These are phyloP conservation scores for Tetragonisca angustula DNA, from an alignment of 2,888 invertebrate species.

Conservation along the genomic window DNA sequence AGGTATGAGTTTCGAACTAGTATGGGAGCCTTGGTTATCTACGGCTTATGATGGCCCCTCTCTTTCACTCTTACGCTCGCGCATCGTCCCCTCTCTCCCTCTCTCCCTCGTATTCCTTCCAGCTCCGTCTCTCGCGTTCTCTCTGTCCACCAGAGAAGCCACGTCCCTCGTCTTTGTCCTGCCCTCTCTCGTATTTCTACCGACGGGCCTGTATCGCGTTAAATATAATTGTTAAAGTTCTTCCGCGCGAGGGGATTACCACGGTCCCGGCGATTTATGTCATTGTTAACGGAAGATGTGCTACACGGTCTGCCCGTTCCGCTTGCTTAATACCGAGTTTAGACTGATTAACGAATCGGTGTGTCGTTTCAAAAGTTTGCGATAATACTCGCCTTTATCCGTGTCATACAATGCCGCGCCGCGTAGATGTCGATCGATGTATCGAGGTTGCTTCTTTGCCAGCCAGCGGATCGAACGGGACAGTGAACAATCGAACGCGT, in stretches of 20 bases:
- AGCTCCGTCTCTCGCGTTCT: not conserved
- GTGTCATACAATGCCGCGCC: not conserved
- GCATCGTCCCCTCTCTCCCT: no score
- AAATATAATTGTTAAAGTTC: conserved; percentile 83
- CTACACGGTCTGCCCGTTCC: not conserved
- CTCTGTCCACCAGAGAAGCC: not conserved
- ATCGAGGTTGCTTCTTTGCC: conserved; percentile 1
- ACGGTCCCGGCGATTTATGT: conserved; percentile 78
- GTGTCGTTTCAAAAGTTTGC: not conserved
- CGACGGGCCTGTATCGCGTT: conserved; percentile 75
- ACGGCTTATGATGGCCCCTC: conserved; percentile 64
- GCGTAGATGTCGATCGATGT: conserved; percentile 28
- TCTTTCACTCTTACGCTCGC: conserved; percentile 16
- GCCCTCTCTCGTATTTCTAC: conserved; percentile 15
- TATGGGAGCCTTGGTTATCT: conserved; percentile 70
- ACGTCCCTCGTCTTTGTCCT: not conserved
- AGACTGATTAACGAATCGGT: not conserved
- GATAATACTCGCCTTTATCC: not conserved
- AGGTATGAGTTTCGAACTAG: conserved; percentile 76
- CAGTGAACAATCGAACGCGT: not conserved
- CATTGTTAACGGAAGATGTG: conserved; percentile 60
- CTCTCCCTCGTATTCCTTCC: not conserved
- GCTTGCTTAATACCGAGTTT: conserved; percentile 25
- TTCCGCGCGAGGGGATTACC: conserved; percentile 76
- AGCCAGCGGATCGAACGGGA: not conserved